Evolutionary conservation across 2,888 invertebrate genomes (phyloP).

Genomic region (Glyphotaelius pellucidus): DNA sequence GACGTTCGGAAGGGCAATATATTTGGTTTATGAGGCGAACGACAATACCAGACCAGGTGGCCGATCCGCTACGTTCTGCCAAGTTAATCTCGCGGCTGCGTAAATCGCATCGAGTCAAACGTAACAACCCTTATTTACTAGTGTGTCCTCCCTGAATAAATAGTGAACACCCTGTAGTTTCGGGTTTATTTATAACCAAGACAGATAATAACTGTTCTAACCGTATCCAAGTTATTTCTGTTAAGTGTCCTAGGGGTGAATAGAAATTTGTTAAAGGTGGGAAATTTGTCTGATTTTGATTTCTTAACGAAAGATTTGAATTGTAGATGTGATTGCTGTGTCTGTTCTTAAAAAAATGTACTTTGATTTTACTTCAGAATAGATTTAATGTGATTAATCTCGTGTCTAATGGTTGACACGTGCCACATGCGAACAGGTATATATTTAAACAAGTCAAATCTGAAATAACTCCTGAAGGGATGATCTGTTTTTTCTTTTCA

Average conservation of each 20-base stretch:
- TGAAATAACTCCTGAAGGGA: too few relatives aligned
- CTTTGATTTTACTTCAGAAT: too few relatives aligned
- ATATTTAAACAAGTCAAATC: too few relatives aligned
- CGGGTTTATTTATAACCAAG: not conserved
- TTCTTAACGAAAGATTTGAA: not conserved
- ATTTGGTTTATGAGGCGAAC: conserved; percentile 40
- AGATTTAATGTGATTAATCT: too few relatives aligned
- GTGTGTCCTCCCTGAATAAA: not conserved
- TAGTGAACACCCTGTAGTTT: too few relatives aligned
- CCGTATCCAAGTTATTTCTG: not conserved
- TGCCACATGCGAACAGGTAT: too few relatives aligned
- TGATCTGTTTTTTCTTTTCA: too few relatives aligned
- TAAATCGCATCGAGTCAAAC: not conserved
- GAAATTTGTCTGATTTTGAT: not conserved
- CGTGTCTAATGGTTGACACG: too few relatives aligned
- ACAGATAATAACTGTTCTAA: not conserved
- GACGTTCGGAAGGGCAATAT: conserved; percentile 29
- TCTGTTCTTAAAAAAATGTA: too few relatives aligned
- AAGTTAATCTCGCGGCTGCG: not conserved
- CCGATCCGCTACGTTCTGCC: not conserved
- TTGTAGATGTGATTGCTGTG: too few relatives aligned
- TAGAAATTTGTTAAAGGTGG: not conserved
- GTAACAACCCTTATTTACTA: not conserved
- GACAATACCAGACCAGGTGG: conserved; percentile 6
- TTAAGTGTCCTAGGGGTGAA: not conserved